These are phyloP conservation scores for Camelus bactrianus DNA, from an alignment of 2,113 vertebrate genomes.

Conservation along the genomic window DNA sequence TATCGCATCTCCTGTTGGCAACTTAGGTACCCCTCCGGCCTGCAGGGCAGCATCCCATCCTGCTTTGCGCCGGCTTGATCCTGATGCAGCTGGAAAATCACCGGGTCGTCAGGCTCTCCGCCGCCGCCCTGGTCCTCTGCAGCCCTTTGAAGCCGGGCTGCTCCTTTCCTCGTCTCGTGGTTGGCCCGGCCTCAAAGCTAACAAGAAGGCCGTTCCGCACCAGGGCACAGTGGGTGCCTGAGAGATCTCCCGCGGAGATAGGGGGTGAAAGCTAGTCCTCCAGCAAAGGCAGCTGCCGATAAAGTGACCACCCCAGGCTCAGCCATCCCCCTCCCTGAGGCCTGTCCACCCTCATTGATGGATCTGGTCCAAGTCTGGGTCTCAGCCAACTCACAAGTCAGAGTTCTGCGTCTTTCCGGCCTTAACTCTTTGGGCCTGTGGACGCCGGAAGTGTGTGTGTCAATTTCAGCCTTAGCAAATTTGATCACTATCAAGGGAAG, in stretches of 20 bases:
- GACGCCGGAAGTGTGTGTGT: neutral
- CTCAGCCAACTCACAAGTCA: neutral
- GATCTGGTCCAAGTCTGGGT: neutral
- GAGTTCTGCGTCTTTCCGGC: neutral
- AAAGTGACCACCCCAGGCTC: neutral
- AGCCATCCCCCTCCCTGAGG: neutral
- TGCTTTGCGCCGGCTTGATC: neutral
- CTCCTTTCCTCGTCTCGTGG: neutral
- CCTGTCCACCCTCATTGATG: neutral
- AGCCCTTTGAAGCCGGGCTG: constrained; percentile 31
- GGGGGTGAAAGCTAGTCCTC: neutral
- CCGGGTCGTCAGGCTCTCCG: neutral
- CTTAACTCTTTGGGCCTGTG: neutral
- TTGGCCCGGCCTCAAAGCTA: constrained; percentile 3
- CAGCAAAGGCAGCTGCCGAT: neutral
- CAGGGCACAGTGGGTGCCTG: neutral
- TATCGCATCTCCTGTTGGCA: neutral
- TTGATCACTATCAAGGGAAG: neutral
- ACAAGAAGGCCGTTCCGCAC: accelerated
- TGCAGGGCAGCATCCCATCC: neutral
- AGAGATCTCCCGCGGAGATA: constrained; percentile 16
- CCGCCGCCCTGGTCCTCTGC: constrained; percentile 23
- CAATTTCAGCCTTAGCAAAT: neutral
- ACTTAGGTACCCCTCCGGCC: neutral
- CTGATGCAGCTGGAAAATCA: neutral